Base-by-base conservation (phyloP, 2,113 vertebrate genomes). In the Forbesichthys agassizii region DNA sequence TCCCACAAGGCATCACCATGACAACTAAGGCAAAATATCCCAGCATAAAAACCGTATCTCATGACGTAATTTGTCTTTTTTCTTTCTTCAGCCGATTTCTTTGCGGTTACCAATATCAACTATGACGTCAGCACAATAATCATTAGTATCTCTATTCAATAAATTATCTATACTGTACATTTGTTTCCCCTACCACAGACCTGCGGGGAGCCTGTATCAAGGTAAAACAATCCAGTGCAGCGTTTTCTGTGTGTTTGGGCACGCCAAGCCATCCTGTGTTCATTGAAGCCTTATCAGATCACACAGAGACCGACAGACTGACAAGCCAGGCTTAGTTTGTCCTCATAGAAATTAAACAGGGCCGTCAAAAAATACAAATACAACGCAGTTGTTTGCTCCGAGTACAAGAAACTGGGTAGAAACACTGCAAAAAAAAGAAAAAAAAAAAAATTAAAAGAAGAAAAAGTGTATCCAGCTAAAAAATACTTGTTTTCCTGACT, bases 131-230 rank as follows among this genome's bases (percentile, higher is more conserved):
- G 67, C 82, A 87, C 86, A 88, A 86, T 87, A 86, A 88, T 86
- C 85, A 90, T 86, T 88, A 83, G 86, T 87, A 88, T 89, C 90
- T 91, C 91, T 93, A 87, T 92, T 92, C 89, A 94, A 94, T 94
- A 94, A 94, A 94, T 94, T 93, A 94, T 93, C 88, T 90, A 84
- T 93, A 90, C 89, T 90, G 87, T 93, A 93, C 90, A 92, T 87
- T 85, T 86, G 86, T 88, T 88, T 84, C 80, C 86, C 84, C 80
- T 85, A 65, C 66, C 78, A 49, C 79, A 88, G 81, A 85, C 85
- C 85, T 82, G 86, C 85, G 58, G 62, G 74, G 74, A 66, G 54
- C 18, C 42, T 66, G 20, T 54, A 51, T 63, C 74, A 70, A 67
- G 70, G 77, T 87, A 84, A 86, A 88, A 85, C 82, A 76, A 77